Percentiles rank a stretch among this genome's conserved stretches.
These are phyloP conservation scores for Festucalex cinctus DNA, from an alignment of 2,113 vertebrate species.

Conservation along the genomic window DNA sequence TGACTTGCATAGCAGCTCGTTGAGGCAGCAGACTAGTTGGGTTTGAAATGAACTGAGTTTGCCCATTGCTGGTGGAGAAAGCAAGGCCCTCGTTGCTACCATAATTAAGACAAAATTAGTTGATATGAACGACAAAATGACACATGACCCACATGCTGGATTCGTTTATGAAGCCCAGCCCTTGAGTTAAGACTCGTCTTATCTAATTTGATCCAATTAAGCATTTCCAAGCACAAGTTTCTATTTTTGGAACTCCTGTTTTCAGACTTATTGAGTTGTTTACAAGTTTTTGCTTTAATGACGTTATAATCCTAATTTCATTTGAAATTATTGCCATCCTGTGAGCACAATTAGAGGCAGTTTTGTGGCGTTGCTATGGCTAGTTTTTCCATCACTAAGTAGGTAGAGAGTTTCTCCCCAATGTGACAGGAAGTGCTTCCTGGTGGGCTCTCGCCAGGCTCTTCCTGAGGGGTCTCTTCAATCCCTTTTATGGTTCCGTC, in stretches of 20 bases:
- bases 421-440: constrained; percentile 63
- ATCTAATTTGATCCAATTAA: background rate
- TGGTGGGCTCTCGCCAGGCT: constrained; percentile 42
- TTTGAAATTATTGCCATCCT: background rate
- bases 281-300: background rate
- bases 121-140: background rate
- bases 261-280: background rate
- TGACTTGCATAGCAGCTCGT: background rate
- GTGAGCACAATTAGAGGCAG: background rate
- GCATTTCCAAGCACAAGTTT: background rate
- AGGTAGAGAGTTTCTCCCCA: constrained; percentile 49
- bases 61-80: background rate
- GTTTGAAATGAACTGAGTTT: background rate
- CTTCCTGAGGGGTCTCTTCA: constrained; percentile 42
- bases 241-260: background rate
- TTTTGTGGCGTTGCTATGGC: background rate
- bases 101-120: background rate
- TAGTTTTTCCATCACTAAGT: background rate
- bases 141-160: background rate
- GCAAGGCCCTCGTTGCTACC: background rate
- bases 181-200: background rate
- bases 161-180: background rate
- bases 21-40: background rate
- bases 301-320: background rate
- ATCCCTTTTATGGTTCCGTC: constrained; percentile 28